Base-by-base conservation (phyloP, 53 echinoderm and acorn worm genomes). In the Pentamera pediparva region DNA sequence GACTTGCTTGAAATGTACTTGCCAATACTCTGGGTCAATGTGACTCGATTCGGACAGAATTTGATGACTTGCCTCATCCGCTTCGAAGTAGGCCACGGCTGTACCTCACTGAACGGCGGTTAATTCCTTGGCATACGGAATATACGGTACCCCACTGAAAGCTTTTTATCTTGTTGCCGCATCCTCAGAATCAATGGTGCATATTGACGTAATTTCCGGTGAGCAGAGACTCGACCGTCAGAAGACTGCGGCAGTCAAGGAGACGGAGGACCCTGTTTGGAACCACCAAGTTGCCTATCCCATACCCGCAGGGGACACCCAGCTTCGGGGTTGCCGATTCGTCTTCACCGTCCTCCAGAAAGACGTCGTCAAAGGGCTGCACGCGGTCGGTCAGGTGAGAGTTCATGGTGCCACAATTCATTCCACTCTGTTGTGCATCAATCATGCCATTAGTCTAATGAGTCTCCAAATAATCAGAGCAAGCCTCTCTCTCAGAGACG, bases 291-390 rank as follows among this genome's bases (percentile, higher is more conserved):
- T 90, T 29, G 91, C 79, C 32, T 90, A 87, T 40, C 51, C 80
- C 18, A 35, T 90, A 2, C 91, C 91, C 4, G 33, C 79, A 26
- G 83, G 61, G 18, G 83, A 87, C 48, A 49, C 54, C 15, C 59
- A 57, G 32, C 65, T 90, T 20, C 69, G 80, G 69, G 84, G 81
- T 18, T 62, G 83, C n/a, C 55, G 49, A 19, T 90, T 90, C 24
- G 64, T 76, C 5, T 55, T 90, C n/a, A 75, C 76, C 28, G 71
- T 90, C 35, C 37, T 77, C 36, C 87, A 87, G 56, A 78, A 79
- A 15, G 91, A 90, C 37, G 84, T 90, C 74, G 87, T 90, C 35
- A 90, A 90, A 32, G 87, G 87, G 25, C 70, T 75, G 28, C 91
- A 90, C 35, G 62, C 55, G 2, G 62, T 90, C 8, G 87, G 85